A percentile compares a stretch with the other conserved stretches of the same genome.
Evolutionary conservation across 2,888 invertebrate genomes (phyloP).

Genomic region (Amphiduros pacificus): DNA sequence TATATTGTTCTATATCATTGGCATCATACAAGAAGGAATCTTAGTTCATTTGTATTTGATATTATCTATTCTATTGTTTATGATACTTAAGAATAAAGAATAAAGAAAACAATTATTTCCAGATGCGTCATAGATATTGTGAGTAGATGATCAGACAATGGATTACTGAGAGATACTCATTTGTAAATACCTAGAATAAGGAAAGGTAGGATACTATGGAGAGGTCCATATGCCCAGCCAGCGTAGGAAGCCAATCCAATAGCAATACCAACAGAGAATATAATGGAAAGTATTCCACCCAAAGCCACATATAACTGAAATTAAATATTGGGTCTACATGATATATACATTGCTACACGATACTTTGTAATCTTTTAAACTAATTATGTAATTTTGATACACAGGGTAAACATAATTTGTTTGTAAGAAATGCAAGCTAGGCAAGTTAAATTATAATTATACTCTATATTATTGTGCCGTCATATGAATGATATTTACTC

Average conservation of each 20-base stretch:
- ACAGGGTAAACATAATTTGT: no score
- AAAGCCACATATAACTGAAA: conserved; percentile 68
- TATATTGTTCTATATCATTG: no score
- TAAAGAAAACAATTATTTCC: neutral
- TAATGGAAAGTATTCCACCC: conserved; percentile 73
- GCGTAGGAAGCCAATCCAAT: conserved; percentile 73
- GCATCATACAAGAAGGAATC: neutral
- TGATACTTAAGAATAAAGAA: no score
- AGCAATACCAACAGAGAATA: conserved; percentile 73
- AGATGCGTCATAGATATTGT: neutral
- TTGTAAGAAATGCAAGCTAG: no score
- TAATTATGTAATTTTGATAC: no score
- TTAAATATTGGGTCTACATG: neutral
- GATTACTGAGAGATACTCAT: neutral
- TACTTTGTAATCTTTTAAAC: no score
- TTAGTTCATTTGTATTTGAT: no score
- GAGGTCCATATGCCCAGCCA: conserved; percentile 77
- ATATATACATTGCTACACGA: neutral
- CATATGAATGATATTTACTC: conserved; percentile 63
- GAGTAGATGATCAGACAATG: neutral
- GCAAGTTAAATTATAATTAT: no score
- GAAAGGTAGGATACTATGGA: conserved; percentile 81
- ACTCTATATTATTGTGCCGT: no score
- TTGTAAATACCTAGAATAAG: conserved; percentile 73
- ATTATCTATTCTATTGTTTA: no score